Conservation (phyloP, 1,140 invertebrate species). For the Panagrolaimus sp. region DNA sequence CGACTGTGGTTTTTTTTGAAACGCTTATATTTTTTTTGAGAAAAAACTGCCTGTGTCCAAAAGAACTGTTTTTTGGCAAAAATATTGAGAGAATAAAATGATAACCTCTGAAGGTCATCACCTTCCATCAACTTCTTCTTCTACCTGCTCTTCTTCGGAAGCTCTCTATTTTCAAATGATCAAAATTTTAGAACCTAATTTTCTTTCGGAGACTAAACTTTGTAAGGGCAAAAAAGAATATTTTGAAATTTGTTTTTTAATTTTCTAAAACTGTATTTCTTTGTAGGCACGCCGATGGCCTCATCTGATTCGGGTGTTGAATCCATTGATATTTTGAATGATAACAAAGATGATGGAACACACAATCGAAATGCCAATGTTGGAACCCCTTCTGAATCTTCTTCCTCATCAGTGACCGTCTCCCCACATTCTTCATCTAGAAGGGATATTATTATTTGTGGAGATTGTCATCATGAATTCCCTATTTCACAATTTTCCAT, state of each 20-base stretch:
- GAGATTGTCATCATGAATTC: constrained; percentile 46
- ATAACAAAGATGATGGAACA: constrained; percentile 7
- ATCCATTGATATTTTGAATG: constrained; percentile 36
- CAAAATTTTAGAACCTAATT: not conserved
- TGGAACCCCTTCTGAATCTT: constrained; percentile 22
- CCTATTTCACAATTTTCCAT: constrained; percentile 37
- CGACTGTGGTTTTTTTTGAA: too few species aligned
- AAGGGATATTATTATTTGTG: constrained; percentile 49
- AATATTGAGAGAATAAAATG: too few species aligned
- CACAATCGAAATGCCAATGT: constrained; percentile 20
- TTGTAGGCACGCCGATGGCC: constrained; percentile 46
- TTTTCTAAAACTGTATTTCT: not conserved
- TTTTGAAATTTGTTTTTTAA: constrained; percentile 2
- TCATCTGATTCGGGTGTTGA: constrained; percentile 49
- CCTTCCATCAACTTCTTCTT: too few species aligned
- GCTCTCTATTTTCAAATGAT: constrained; percentile 12
- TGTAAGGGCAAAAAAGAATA: not conserved
- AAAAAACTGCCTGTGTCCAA: too few species aligned
- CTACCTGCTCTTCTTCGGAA: not conserved
- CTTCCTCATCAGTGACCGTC: constrained; percentile 25
- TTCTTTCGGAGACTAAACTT: not conserved
- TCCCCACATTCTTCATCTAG: constrained; percentile 14
- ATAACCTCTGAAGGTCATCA: too few species aligned
- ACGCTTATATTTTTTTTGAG: too few species aligned
- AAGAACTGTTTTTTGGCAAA: too few species aligned